These are phyloP conservation scores for Aphelinus certus DNA, from an alignment of 1,140 invertebrate genomes.

Conservation along the genomic window DNA sequence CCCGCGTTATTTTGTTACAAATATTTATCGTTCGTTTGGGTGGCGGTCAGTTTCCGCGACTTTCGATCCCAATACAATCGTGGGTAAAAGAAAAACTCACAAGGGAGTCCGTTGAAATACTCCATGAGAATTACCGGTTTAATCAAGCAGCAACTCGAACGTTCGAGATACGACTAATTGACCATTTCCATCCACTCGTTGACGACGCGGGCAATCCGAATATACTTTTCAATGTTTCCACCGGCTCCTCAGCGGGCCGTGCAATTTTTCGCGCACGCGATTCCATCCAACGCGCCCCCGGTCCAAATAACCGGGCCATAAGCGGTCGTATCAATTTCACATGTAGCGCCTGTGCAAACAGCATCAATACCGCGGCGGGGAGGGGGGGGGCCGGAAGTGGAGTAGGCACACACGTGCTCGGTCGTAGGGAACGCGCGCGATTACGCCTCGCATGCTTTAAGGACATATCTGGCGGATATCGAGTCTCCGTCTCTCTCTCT, in stretches of 20 bases:
- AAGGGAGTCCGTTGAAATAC: too few species aligned
- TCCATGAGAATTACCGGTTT: too few species aligned
- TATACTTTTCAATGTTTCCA: background rate
- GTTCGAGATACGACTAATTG: too few species aligned
- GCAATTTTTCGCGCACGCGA: background rate
- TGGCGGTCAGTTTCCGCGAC: too few species aligned
- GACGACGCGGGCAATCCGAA: too few species aligned
- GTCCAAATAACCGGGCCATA: background rate
- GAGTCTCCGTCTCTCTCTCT: slow-evolving; percentile 36
- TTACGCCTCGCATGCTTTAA: slow-evolving; percentile 56
- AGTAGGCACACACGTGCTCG: too few species aligned
- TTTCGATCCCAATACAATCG: too few species aligned
- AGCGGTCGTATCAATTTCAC: slow-evolving; percentile 9
- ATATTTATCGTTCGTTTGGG: too few species aligned
- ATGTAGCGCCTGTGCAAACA: background rate
- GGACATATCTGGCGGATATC: slow-evolving; percentile 57
- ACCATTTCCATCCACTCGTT: too few species aligned
- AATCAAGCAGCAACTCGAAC: too few species aligned
- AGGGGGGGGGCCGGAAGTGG: slow-evolving; percentile 14
- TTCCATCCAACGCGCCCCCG: background rate
- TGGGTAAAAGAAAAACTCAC: too few species aligned
- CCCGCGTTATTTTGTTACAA: too few species aligned
- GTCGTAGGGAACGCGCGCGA: slow-evolving; percentile 34
- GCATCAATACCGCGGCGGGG: background rate
- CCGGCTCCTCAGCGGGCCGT: background rate